Evolutionary conservation across 2,113 vertebrate species (phyloP), one percentile per base, ranked within the genome.

Genomic region (Erinaceus europaeus): DNA sequence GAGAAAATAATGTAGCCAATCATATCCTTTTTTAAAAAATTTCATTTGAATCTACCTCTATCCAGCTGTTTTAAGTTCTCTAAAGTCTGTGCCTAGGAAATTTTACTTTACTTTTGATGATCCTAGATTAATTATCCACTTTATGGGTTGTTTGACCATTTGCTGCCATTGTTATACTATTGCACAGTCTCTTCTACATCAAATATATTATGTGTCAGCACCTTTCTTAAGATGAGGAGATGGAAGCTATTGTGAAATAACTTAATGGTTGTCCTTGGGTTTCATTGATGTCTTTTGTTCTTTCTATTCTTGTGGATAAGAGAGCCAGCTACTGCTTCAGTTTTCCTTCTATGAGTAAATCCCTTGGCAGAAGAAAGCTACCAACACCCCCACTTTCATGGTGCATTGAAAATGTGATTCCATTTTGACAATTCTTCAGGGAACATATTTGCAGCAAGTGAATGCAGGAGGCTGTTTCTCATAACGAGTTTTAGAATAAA

Each of bases 1-100:
- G 50, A 65, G 65, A 90, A 86, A 86, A 83, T 50, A 32, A 81
- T 53, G 20, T 6, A 73, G 77, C 42, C 57, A 50, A 5, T 72
- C 25, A 25, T 69, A 17, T 7, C 84, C n/a, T 40, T 84, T 65
- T 50, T 34, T 65, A 23, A 18, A 3, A 55, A 27, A 34, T 53
- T 50, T 34, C 44, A 29, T n/a, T 5, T 84, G 23, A 72, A 89
- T 90, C 89, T 93, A 94, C 95, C 90, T 94, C 94, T 89, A n/a
- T 71, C 44, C 55, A 83, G 62, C 42, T 72, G 32, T 87, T 92
- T 89, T 87, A 62, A 78, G 64, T 94, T 95, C 36, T 88, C 50
- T 86, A 38, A 69, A 86, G 77, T 82, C 48, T 90, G 68, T 95
- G 86, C 86, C 86, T 84, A 9, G 90, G 84, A 86, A 89, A 53